Evolutionary conservation across 2,797 vertebrate genomes (phyloP).

Genomic region (Danio jaintianensis): DNA sequence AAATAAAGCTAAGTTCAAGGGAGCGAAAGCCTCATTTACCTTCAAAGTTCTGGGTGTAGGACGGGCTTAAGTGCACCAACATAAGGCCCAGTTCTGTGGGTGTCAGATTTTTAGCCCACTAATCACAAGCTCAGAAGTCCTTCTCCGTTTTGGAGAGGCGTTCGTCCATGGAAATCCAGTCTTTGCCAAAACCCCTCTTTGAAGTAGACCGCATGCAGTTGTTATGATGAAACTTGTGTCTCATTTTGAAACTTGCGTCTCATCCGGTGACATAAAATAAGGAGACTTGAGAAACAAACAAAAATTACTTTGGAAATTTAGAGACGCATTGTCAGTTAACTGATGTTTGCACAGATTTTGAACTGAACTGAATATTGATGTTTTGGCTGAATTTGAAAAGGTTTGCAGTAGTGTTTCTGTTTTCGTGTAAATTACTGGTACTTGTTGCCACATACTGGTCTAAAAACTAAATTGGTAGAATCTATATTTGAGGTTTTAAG

Average conservation of each 20-base stretch:
- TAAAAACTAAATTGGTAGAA: too few relatives aligned
- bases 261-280: not conserved
- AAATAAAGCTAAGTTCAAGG: constrained; percentile 7
- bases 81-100: constrained; percentile 56
- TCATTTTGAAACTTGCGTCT: constrained; percentile 9
- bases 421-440: too few relatives aligned
- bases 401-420: too few relatives aligned
- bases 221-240: constrained; percentile 11
- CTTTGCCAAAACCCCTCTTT: constrained; percentile 39
- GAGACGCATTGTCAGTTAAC: not conserved
- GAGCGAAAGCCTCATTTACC: constrained; percentile 41
- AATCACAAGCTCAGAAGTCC: constrained; percentile 62
- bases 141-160: constrained; percentile 55
- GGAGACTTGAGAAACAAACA: not conserved
- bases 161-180: constrained; percentile 48
- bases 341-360: not conserved
- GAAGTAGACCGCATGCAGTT: not conserved
- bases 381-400: too few relatives aligned
- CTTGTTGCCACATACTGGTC: too few relatives aligned
- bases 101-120: constrained; percentile 64
- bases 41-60: constrained; percentile 54
- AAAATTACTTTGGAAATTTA: not conserved
- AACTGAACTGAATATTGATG: too few relatives aligned
- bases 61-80: constrained; percentile 54
- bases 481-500: too few relatives aligned